Conservation (phyloP, 2,113 vertebrate genomes). For the Hippopotamus amphibius region DNA sequence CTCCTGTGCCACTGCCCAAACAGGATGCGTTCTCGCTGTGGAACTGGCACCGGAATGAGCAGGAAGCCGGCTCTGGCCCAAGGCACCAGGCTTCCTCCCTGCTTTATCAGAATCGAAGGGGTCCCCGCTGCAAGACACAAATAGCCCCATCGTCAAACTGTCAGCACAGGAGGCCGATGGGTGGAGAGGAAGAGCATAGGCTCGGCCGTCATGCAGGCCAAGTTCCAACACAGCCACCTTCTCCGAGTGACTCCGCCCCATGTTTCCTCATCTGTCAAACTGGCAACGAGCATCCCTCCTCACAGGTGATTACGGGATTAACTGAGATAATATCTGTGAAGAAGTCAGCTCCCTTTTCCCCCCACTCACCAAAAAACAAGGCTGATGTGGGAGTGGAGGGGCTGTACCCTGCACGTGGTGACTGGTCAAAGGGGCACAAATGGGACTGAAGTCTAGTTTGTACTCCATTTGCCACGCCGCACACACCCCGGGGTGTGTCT, state of each 20-base stretch:
- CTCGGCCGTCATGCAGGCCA: not conserved
- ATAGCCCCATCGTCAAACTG: not conserved
- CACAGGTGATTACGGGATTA: not conserved
- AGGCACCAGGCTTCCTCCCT: slow-evolving; percentile 32
- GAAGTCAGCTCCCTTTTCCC: not conserved
- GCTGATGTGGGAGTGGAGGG: not conserved
- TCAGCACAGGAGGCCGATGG: not conserved
- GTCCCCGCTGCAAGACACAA: not conserved
- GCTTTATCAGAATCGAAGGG: not conserved
- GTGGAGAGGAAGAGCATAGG: not conserved
- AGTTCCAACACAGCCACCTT: not conserved
- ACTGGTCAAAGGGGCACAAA: not conserved
- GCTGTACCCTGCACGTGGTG: not conserved
- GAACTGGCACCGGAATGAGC: not conserved
- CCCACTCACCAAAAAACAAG: not conserved
- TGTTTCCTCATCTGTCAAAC: not conserved
- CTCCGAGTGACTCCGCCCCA: rapidly evolving
- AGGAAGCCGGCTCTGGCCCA: slow-evolving; percentile 31
- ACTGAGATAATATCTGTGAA: not conserved
- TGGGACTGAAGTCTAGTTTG: not conserved
- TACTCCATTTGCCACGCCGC: not conserved
- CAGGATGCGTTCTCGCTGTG: not conserved
- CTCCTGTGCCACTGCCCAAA: not conserved
- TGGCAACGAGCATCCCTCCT: not conserved
- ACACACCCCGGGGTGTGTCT: not conserved